Base-by-base conservation (phyloP, 2,888 invertebrate genomes). In the Troides aeacus region DNA sequence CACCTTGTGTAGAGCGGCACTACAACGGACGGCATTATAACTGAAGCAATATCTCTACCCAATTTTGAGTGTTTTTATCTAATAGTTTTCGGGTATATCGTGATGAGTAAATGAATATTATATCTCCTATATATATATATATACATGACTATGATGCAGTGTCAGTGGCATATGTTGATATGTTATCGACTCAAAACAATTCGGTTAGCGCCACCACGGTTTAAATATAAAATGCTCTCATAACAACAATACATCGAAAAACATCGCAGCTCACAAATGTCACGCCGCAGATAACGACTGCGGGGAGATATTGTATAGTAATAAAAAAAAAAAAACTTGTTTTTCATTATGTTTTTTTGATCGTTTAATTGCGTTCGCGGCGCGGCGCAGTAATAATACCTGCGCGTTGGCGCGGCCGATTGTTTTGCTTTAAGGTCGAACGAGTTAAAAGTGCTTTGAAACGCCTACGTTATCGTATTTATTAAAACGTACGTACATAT, bases 351-450 rank as follows among this genome's bases (percentile, higher is more conserved):
- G 21, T 64, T n/a, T 64, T 64, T 70, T 70, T 66, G 57, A 67
- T 64, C 56, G 60, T 59, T 67, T 58, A 68, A 68, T 68, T 68
- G 50, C 57, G 68, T 56, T 56, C 62, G 60, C 60, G 18, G 6
- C 62, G 60, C 60, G 18, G 6, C 24, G 7, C 58, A 46, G n/a
- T 59, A 60, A 59, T 23, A 50, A 66, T 58, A 36, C 50, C 39
- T 57, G 62, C 36, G 39, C 56, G 64, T 56, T 36, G 24, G 68
- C 46, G 18, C 56, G 56, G 12, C 21, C n/a, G 21, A 69, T 69
- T 64, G 64, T 60, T 39, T 53, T 61, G 60, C 42, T 60, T 56
- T 61, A 67, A 69, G 69, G 64, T 69, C 69, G 64, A 30, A 64
- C 30, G 24, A 63, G 50, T 68, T 68, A 18, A 63, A 68, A 42